Percentiles rank a stretch among this genome's conserved stretches.
phyloP scores from a whole-genome alignment of 2,113 vertebrate species.

The Strix uralensis region DNA sequence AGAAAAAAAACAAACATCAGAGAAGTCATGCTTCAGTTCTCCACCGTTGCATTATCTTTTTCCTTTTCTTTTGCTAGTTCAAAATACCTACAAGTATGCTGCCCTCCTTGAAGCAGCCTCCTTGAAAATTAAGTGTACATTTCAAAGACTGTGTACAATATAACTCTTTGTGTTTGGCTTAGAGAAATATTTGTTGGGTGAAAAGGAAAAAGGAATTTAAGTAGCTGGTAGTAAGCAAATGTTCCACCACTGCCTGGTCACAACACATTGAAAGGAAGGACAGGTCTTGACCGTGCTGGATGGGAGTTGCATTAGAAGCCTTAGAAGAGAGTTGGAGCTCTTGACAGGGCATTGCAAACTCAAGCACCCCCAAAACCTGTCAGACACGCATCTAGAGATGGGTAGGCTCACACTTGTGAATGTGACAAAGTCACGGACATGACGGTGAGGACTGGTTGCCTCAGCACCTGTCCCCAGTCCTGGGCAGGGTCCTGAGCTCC shows the following conservation, averaged over 20 bases:
- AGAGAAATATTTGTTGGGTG: conserved; percentile 18
- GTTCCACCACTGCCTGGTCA: background rate
- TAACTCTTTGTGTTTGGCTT: background rate
- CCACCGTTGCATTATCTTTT: background rate
- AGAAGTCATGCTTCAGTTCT: conserved; percentile 51
- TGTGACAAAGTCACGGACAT: background rate
- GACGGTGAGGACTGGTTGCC: background rate
- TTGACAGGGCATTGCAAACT: background rate
- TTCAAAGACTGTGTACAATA: conserved; percentile 30
- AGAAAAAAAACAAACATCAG: conserved; percentile 20
- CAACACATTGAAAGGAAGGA: background rate
- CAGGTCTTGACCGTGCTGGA: background rate
- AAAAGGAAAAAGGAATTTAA: background rate
- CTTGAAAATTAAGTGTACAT: conserved; percentile 25
- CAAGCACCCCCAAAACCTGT: background rate
- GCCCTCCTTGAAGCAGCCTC: background rate
- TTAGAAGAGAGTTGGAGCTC: background rate
- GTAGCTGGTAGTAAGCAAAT: background rate
- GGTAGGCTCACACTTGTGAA: background rate
- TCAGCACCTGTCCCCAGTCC: background rate
- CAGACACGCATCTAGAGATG: background rate
- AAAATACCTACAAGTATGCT: conserved; percentile 28
- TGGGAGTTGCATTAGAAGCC: background rate
- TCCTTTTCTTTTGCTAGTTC: conserved; percentile 12
- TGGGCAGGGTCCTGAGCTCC: background rate